Percentiles rank a stretch among this genome's conserved stretches.
These are phyloP conservation scores for Hypselothyrea guttata DNA, from an alignment of 2,888 invertebrate species.

Conservation along the genomic window DNA sequence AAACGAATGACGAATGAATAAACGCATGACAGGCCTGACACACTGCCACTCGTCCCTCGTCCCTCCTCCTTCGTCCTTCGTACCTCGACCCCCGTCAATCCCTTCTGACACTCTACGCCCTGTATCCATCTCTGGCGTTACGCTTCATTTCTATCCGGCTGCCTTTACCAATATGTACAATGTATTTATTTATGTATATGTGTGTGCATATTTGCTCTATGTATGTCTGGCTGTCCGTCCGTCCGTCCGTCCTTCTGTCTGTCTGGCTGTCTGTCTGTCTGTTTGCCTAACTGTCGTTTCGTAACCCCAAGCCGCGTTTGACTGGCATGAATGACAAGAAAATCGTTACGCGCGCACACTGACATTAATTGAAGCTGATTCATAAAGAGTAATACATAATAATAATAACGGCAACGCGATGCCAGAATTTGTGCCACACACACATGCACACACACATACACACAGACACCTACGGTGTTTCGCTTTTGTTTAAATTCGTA, in stretches of 20 bases:
- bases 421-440: slow-evolving; percentile 37
- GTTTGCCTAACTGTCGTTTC: slow-evolving; percentile 43
- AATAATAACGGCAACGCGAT: slow-evolving; percentile 57
- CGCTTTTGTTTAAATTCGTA: slow-evolving; percentile 34
- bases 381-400: slow-evolving; percentile 68
- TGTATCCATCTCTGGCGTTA: slow-evolving; percentile 16
- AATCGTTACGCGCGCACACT: slow-evolving; percentile 65
- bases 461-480: no score
- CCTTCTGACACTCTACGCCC: no score
- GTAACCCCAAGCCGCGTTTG: slow-evolving; percentile 51
- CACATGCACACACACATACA: slow-evolving; percentile 3
- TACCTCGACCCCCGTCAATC: no score
- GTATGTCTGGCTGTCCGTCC: slow-evolving; percentile 6
- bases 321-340: slow-evolving; percentile 73
- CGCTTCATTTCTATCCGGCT: slow-evolving; percentile 34
- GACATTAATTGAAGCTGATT: slow-evolving; percentile 76
- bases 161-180: slow-evolving; percentile 20
- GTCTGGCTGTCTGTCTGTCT: slow-evolving; percentile 17
- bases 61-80: no score
- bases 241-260: no score
- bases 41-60: slow-evolving; percentile 21
- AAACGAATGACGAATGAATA: slow-evolving; percentile 71
- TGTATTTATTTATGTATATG: slow-evolving; percentile 7
- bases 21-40: slow-evolving; percentile 68
- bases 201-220: slow-evolving; percentile 3